Evolutionary conservation across 2,888 invertebrate genomes (phyloP).

Genomic region (Galerucella calmariensis): DNA sequence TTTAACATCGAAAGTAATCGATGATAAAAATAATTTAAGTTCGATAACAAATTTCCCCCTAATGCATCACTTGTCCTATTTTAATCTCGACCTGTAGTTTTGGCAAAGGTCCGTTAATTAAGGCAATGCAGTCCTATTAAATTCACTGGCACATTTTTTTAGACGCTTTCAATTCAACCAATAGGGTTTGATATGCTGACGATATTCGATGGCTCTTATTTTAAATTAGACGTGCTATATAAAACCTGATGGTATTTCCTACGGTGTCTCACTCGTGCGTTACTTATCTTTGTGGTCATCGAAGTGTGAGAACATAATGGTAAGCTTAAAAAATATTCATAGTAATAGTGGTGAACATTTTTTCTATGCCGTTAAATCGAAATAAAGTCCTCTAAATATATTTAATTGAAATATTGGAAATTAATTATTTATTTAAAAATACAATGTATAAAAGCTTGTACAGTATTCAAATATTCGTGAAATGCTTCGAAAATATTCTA

Average conservation of each 20-base stretch:
- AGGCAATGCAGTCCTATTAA: conserved; percentile 52
- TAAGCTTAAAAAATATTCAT: conserved; percentile 25
- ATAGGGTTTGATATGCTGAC: conserved; percentile 51
- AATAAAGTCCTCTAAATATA: too few relatives aligned
- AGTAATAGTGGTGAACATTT: too few relatives aligned
- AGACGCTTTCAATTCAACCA: conserved; percentile 43
- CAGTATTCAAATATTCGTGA: too few relatives aligned
- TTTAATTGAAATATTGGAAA: too few relatives aligned
- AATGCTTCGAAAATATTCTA: too few relatives aligned
- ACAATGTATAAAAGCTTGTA: too few relatives aligned
- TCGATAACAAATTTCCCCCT: neutral
- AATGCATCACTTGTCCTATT: conserved; percentile 4
- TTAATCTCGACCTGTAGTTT: conserved; percentile 24
- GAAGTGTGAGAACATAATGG: conserved; percentile 39
- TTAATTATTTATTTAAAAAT: too few relatives aligned
- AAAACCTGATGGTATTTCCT: conserved; percentile 52
- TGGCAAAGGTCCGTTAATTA: conserved; percentile 40
- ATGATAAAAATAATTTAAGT: too few relatives aligned
- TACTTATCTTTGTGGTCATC: conserved; percentile 32
- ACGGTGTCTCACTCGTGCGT: conserved; percentile 50
- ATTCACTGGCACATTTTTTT: conserved; percentile 48
- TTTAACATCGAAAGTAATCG: neutral
- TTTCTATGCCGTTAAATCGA: too few relatives aligned
- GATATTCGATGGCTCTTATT: conserved; percentile 46
- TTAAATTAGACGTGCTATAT: conserved; percentile 56